Evolutionary conservation across 2,797 vertebrate genomes (phyloP).

Genomic region (Philypnodon macrostomus): DNA sequence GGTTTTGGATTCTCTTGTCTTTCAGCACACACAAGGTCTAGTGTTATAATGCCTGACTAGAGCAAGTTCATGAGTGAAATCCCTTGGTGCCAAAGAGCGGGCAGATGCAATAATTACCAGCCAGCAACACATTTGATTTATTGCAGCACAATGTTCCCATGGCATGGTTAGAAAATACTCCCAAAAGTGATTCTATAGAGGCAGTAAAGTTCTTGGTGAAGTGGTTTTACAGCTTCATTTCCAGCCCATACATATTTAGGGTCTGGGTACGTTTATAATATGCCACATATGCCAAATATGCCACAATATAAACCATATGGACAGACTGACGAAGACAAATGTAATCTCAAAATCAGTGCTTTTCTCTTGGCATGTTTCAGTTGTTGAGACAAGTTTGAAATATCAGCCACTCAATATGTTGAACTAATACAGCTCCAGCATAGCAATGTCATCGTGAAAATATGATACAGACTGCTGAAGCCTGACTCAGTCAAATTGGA

Average conservation of each 20-base stretch:
- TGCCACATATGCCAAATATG: neutral
- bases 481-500: constrained; percentile 64
- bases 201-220: constrained; percentile 2
- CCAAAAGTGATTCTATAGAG: constrained; percentile 37
- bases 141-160: constrained; percentile 34
- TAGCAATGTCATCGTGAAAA: constrained; percentile 61
- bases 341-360: constrained; percentile 48
- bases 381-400: constrained; percentile 48
- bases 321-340: constrained; percentile 46
- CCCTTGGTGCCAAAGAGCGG: constrained; percentile 47
- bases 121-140: constrained; percentile 63
- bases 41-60: constrained; percentile 32
- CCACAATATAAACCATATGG: constrained; percentile 10
- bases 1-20: constrained; percentile 62
- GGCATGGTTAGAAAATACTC: constrained; percentile 49
- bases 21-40: constrained; percentile 54
- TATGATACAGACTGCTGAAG: constrained; percentile 51
- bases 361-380: constrained; percentile 23
- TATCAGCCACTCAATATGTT: constrained; percentile 59
- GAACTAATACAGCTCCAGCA: constrained; percentile 49
- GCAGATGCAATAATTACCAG: constrained; percentile 63
- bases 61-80: constrained; percentile 58
- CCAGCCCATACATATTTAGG: constrained; percentile 27
- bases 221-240: constrained; percentile 19
- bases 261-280: too few species aligned